These are phyloP conservation scores for Trachythela sp. DNA, from an alignment of 64 coral and sea anemone genomes.

Conservation along the genomic window DNA sequence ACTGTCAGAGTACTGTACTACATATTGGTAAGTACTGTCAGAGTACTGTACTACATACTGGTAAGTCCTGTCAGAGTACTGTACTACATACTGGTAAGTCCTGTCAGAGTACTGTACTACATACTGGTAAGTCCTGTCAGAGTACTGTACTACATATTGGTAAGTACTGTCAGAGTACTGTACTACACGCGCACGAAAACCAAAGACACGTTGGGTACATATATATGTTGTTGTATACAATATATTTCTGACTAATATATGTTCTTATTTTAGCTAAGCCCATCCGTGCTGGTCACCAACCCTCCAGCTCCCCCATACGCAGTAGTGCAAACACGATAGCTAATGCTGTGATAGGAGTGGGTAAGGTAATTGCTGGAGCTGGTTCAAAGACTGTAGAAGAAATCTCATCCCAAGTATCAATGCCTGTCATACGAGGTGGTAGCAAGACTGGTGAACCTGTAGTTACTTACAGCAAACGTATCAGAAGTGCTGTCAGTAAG, in stretches of 20 bases:
- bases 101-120: too few species aligned
- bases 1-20: too few species aligned
- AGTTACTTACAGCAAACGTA: constrained; percentile 92
- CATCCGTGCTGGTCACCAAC: constrained; percentile 96
- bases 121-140: too few species aligned
- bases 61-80: too few species aligned
- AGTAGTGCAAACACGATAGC: constrained; percentile 58
- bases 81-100: too few species aligned
- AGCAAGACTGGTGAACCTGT: constrained; percentile 60
- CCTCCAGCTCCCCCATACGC: constrained; percentile 58
- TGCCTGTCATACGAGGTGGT: constrained; percentile 85
- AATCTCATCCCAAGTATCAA: background rate
- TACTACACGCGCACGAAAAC: too few species aligned
- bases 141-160: too few species aligned
- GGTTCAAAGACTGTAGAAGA: constrained; percentile 19
- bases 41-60: too few species aligned
- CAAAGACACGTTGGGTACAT: too few species aligned
- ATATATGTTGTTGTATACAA: too few species aligned
- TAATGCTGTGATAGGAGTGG: constrained; percentile 70
- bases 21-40: too few species aligned
- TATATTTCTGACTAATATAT: background rate
- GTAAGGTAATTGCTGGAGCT: constrained; percentile 64
- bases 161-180: too few species aligned
- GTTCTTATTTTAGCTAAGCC: constrained; percentile 68
- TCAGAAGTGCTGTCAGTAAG: constrained; percentile 90